Evolutionary conservation across 2,113 vertebrate species (phyloP), one percentile per base, ranked within the genome.

Genomic region (Miniopterus natalensis): DNA sequence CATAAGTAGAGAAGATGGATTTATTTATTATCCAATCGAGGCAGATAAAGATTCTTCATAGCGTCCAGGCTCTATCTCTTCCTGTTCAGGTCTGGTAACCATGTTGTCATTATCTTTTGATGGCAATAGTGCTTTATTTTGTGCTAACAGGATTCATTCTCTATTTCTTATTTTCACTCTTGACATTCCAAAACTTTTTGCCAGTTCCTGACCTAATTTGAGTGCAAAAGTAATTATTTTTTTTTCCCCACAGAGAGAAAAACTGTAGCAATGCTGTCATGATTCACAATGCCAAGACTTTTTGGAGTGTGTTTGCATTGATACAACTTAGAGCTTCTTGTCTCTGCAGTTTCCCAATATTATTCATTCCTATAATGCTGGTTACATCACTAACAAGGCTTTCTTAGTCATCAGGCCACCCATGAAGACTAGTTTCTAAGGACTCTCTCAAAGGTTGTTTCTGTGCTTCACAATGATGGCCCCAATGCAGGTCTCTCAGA

Each of bases 111-210:
- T 20, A 36, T 20, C 57, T 68, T 71, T 68, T 51, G 2, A 31
- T 40, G 10, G 11, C 36, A 36, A 70, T 27, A 42, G 36, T 11
- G 13, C 42, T 15, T 74, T 40, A 42, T 74, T 73, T 92, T 40
- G 45, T 47, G 23, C 42, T 66, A 45, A 20, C 4, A 65, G 57
- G 45, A 79, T 78, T 78, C 47, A 70, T 55, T 47, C 40, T 84
- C 31, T 40, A 11, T 70, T 88, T 97, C 47, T 90, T 81, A 70
- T 57, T 95, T 85, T 92, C 74, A 78, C 25, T 88, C 57, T 92
- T 88, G 15, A 84, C 29, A 65, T 94, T 70, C 25, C 75, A 93
- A 75, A 89, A 85, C 18, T 61, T 73, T 3, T 53, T 97, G 66
- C 65, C n/a, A 88, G 36, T 53, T 94, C 61, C 63, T 81, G 23